Evolutionary conservation across 2,113 vertebrate genomes (phyloP).

Genomic region (Macquaria australasica): DNA sequence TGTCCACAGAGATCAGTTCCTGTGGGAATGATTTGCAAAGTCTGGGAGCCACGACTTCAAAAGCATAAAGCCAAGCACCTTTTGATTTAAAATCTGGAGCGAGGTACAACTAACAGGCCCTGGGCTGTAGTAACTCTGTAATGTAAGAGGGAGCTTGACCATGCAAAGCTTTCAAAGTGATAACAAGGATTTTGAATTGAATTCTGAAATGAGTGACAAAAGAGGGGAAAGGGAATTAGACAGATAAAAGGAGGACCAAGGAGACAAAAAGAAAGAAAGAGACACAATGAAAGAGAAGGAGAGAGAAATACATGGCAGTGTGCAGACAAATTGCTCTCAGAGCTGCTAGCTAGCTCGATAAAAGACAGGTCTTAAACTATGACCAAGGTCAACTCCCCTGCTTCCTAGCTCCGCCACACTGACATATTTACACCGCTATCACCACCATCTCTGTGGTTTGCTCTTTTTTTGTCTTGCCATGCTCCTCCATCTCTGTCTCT

Average conservation of each 20-base stretch:
- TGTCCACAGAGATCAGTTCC: conserved; percentile 22
- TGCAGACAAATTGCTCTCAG: conserved; percentile 70
- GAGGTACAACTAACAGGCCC: conserved; percentile 53
- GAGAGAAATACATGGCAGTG: conserved; percentile 12
- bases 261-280: conserved; percentile 28
- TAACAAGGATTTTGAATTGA: conserved; percentile 56
- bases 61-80: conserved; percentile 32
- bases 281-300: conserved; percentile 30
- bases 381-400: conserved; percentile 79
- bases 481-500: conserved; percentile 21
- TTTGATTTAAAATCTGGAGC: conserved; percentile 41
- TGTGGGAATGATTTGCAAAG: conserved; percentile 23
- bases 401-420: conserved; percentile 54
- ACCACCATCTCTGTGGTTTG: conserved; percentile 42
- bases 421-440: conserved; percentile 77
- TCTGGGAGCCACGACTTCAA: conserved; percentile 51
- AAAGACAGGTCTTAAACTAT: conserved; percentile 78
- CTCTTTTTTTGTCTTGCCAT: conserved; percentile 23
- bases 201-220: conserved; percentile 44
- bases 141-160: conserved; percentile 49
- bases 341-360: conserved; percentile 63
- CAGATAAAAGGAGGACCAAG: conserved; percentile 33
- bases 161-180: conserved; percentile 54
- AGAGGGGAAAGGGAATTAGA: conserved; percentile 36
- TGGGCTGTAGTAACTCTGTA: conserved; percentile 27